These are phyloP conservation scores for Leptatherina wallacei DNA, from an alignment of 2,797 vertebrate species.

Conservation along the genomic window DNA sequence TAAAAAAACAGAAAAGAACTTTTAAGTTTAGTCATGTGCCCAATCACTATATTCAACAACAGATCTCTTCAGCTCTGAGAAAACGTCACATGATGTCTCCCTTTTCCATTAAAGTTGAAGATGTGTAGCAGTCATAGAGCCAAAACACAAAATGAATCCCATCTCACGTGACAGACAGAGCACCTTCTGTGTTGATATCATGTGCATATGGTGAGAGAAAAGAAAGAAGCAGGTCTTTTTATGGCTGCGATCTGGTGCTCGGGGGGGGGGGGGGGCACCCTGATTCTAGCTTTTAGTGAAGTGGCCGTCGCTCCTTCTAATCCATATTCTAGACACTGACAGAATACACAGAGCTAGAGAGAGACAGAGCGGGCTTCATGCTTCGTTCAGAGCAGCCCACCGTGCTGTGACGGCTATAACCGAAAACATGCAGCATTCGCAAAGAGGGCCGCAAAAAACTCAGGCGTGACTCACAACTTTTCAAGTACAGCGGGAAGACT, in stretches of 20 bases:
- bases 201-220: conserved; percentile 45
- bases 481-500: conserved; percentile 77
- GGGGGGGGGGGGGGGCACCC: conserved; percentile 23
- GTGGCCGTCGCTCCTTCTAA: conserved; percentile 52
- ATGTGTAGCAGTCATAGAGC: conserved; percentile 28
- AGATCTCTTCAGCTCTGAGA: conserved; percentile 28
- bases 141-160: conserved; percentile 42
- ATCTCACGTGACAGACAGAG: conserved; percentile 40
- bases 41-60: conserved; percentile 34
- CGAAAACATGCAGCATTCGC: conserved; percentile 78
- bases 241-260: conserved; percentile 45
- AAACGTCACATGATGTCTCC: conserved; percentile 24
- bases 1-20: conserved; percentile 20
- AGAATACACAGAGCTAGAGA: conserved; percentile 35
- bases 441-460: conserved; percentile 47
- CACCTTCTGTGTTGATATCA: conserved; percentile 26
- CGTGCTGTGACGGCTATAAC: conserved; percentile 53
- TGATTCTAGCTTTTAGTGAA: conserved; percentile 51
- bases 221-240: conserved; percentile 52
- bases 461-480: conserved; percentile 70
- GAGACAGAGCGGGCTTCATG: conserved; percentile 62
- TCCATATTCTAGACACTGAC: conserved; percentile 54
- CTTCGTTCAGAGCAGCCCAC: conserved; percentile 65
- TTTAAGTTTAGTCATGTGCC: conserved; percentile 45
- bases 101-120: conserved; percentile 19